These are phyloP conservation scores for Caenorhabditis sulstoni DNA, from an alignment of 2,888 invertebrate genomes.

Conservation along the genomic window DNA sequence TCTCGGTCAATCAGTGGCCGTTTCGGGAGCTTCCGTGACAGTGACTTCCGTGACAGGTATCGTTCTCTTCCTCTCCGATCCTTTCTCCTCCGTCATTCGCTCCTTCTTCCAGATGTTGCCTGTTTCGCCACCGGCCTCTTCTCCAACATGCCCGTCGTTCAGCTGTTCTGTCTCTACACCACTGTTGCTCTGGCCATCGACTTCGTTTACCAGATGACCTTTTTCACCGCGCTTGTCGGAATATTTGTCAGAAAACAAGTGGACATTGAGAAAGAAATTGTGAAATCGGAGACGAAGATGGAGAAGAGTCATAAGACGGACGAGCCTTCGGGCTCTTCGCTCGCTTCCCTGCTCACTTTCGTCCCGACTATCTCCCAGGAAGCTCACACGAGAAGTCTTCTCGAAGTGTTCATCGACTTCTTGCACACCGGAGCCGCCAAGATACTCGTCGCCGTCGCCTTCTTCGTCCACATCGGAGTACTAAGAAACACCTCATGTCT, in stretches of 20 bases:
- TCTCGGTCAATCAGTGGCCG: conserved; percentile 67
- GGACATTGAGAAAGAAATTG: conserved; percentile 60
- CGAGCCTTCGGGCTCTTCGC: conserved; percentile 1
- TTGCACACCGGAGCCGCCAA: conserved; percentile 64
- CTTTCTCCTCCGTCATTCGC: neutral
- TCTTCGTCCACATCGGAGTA: conserved; percentile 71
- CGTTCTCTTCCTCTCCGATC: too few relatives aligned
- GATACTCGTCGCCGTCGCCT: conserved; percentile 61
- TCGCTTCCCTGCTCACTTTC: conserved; percentile 43
- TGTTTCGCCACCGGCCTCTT: conserved; percentile 79
- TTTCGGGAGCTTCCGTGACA: conserved; percentile 72
- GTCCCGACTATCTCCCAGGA: conserved; percentile 49
- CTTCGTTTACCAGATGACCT: conserved; percentile 79
- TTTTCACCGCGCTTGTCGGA: conserved; percentile 75
- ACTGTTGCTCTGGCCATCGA: conserved; percentile 77
- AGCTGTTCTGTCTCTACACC: conserved; percentile 77
- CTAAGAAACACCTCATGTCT: too few relatives aligned
- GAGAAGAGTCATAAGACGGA: conserved; percentile 47
- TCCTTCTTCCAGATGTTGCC: conserved; percentile 72
- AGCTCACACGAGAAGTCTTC: conserved; percentile 31
- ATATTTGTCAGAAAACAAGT: conserved; percentile 70
- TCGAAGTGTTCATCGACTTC: conserved; percentile 68
- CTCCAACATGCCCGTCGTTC: conserved; percentile 79
- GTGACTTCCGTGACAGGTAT: conserved; percentile 69
- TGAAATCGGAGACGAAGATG: conserved; percentile 17